Percentiles rank a stretch among this genome's conserved stretches.
Evolutionary conservation across 2,113 vertebrate genomes (phyloP).

Genomic region (Pardalotus punctatus): DNA sequence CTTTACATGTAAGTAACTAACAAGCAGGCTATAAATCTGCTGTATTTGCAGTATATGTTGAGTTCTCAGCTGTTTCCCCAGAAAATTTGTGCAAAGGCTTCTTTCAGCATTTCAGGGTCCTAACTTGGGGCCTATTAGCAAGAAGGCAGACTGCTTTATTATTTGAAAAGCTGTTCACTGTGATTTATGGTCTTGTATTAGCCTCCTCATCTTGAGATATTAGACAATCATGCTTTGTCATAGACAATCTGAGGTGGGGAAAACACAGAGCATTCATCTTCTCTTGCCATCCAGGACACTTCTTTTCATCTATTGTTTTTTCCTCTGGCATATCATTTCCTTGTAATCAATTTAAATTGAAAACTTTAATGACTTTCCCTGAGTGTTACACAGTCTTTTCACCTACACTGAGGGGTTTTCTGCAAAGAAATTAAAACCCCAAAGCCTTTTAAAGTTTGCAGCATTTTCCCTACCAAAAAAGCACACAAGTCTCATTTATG

Average conservation of each 20-base stretch:
- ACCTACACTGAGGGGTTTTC: background rate
- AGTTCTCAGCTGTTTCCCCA: background rate
- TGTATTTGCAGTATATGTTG: background rate
- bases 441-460: background rate
- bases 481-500: background rate
- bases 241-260: background rate
- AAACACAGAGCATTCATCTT: slow-evolving; percentile 65
- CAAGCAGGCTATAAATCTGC: background rate
- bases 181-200: slow-evolving; percentile 67
- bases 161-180: slow-evolving; percentile 21
- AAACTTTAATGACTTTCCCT: slow-evolving; percentile 17
- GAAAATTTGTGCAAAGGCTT: background rate
- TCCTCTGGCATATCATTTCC: slow-evolving; percentile 54
- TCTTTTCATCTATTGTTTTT: slow-evolving; percentile 52
- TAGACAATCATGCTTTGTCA: slow-evolving; percentile 62
- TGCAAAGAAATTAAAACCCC: background rate
- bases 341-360: slow-evolving; percentile 57
- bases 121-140: background rate
- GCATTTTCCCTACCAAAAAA: background rate
- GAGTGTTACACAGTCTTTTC: background rate
- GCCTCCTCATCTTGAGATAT: slow-evolving; percentile 46
- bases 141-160: slow-evolving; percentile 27
- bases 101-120: background rate
- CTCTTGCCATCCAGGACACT: slow-evolving; percentile 7
- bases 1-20: background rate